Evolutionary conservation across 2,888 invertebrate genomes (phyloP).

Genomic region (Syritta pipiens): DNA sequence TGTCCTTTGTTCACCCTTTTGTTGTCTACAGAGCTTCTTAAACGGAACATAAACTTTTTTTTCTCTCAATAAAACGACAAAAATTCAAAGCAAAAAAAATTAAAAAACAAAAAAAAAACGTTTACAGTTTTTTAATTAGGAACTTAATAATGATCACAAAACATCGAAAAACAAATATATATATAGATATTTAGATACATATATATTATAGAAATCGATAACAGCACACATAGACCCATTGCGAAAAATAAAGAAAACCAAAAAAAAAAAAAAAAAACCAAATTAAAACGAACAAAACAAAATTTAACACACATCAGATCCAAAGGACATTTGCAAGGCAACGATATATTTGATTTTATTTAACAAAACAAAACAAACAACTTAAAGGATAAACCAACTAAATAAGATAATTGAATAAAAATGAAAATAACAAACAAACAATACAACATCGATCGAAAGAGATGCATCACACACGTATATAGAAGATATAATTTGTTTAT

Average conservation of each 20-base stretch:
- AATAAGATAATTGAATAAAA: conserved; percentile 12
- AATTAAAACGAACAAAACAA: conserved; percentile 3
- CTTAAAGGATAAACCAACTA: conserved; percentile 5
- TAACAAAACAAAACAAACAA: conserved; percentile 7
- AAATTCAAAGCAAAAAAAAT: neutral
- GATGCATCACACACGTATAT: conserved; percentile 60
- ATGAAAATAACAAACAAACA: conserved; percentile 27
- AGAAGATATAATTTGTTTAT: conserved; percentile 33
- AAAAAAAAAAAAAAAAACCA: neutral
- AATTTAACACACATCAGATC: conserved; percentile 38
- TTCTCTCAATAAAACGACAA: conserved; percentile 58
- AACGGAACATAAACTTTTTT: neutral
- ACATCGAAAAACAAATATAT: conserved; percentile 41
- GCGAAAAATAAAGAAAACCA: conserved; percentile 25
- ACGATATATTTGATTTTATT: conserved; percentile 34
- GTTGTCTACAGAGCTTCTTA: neutral
- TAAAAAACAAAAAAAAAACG: neutral
- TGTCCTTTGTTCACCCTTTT: too few species aligned
- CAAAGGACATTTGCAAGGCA: conserved; percentile 61
- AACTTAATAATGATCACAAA: conserved; percentile 42
- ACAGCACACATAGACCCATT: conserved; percentile 68
- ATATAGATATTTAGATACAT: conserved; percentile 30
- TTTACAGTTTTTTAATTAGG: conserved; percentile 31
- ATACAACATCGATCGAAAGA: conserved; percentile 59
- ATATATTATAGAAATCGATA: conserved; percentile 50